Base-by-base conservation (phyloP, 2,113 vertebrate species). In the Platysteira castanea region DNA sequence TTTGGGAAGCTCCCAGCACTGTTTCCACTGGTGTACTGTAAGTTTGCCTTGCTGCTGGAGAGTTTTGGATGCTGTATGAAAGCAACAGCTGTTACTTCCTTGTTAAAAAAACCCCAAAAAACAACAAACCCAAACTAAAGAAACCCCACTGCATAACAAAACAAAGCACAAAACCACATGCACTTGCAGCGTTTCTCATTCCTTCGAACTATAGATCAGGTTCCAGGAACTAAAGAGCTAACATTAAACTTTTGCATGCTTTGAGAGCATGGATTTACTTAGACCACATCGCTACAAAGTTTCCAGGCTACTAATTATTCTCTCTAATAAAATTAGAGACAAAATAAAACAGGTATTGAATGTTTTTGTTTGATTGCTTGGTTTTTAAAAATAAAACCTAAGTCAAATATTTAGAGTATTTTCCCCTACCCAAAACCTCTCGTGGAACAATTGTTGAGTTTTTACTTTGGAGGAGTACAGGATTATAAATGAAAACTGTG, bases 81-180 rank as follows among this genome's bases (percentile, higher is more conserved):
- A 95, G 86, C 50, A 93, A 70, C 94, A 97, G 89, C 90, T 97
- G 92, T 89, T 92, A 87, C 80, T 95, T 97, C 88, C 94, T 93
- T 92, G 75, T 74, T 31, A 42, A 56, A 59, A 81, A 87, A 15
- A 26, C 1, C 18, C 10, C 21, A 26, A 50, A 87, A 50, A 8
- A 3, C 31, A 69, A 33, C 59, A 47, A 81, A 61, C 68, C 33
- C 47, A 59, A 76, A 39, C 53, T 35, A n/a, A 75, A 41, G 46
- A 86, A 84, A 49, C 3, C 3, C 42, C 27, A 33, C 80, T 0
- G 1, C 73, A 84, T 14, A 69, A 33, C 42, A 90, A 95, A 94
- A 83, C 83, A 95, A 76, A 95, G 87, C 68, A 91, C 68, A 92
- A 96, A 97, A 83, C 92, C 95, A 91, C 90, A 90, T 30, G 7